A percentile compares a stretch with the other conserved stretches of the same genome.
Conservation (phyloP, 2,797 vertebrate genomes). For the Propithecus perrieri region DNA sequence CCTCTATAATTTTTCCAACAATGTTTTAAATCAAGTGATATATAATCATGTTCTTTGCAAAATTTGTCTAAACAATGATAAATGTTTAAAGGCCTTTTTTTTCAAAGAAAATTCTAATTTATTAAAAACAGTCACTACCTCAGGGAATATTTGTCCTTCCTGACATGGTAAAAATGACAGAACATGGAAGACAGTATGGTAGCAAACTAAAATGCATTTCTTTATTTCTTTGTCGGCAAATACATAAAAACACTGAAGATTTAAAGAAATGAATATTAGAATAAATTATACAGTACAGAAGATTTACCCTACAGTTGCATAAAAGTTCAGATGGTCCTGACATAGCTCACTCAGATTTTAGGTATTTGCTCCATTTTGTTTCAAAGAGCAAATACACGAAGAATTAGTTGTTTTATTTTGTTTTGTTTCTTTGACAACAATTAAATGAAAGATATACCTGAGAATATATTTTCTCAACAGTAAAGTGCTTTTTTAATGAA, state of each 20-base stretch:
- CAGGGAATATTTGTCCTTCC: neutral
- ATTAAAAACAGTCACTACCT: neutral
- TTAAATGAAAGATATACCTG: constrained; percentile 21
- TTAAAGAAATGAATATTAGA: constrained; percentile 21
- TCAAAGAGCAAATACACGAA: constrained; percentile 18
- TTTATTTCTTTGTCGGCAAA: constrained; percentile 40
- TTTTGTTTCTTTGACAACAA: constrained; percentile 49
- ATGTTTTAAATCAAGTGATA: constrained; percentile 37
- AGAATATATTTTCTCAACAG: neutral
- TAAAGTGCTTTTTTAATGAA: constrained; percentile 35
- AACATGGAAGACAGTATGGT: neutral
- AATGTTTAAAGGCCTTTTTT: neutral
- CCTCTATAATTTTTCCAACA: neutral
- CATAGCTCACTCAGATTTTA: constrained; percentile 11
- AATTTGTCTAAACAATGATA: neutral
- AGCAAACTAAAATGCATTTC: constrained; percentile 27
- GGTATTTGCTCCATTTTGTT: neutral
- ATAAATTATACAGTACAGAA: neutral
- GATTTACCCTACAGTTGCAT: neutral
- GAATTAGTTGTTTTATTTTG: neutral
- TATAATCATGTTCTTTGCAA: constrained; percentile 23
- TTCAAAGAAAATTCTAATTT: neutral
- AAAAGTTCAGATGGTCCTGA: neutral
- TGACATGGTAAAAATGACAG: neutral
- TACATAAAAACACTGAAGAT: neutral